A percentile compares a stretch with the other conserved stretches of the same genome.
These are phyloP conservation scores for Apodemus agrarius DNA, from an alignment of 2,797 vertebrate genomes.

Conservation along the genomic window DNA sequence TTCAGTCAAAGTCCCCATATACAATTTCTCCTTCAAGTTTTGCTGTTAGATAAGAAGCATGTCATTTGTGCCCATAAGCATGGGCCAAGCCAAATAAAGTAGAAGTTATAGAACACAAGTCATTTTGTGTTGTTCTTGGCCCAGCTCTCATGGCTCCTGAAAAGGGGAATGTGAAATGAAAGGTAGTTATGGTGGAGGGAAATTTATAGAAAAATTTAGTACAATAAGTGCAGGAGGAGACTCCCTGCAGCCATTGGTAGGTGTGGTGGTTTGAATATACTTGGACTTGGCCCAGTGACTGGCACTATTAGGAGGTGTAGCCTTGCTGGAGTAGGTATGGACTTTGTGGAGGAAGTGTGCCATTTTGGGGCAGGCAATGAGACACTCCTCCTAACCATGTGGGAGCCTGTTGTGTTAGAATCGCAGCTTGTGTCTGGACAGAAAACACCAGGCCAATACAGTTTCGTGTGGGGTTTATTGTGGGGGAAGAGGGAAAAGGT, in stretches of 20 bases:
- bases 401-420: too few species aligned
- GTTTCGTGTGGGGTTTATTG: too few species aligned
- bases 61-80: background rate
- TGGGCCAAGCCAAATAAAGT: background rate
- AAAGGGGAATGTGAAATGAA: background rate
- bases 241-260: background rate
- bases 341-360: background rate
- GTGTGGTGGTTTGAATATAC: background rate
- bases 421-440: too few species aligned
- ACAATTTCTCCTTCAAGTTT: background rate
- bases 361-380: background rate
- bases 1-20: background rate
- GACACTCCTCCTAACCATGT: background rate
- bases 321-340: background rate
- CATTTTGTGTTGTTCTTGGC: background rate
- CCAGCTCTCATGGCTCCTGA: background rate
- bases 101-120: background rate
- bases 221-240: background rate
- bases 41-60: background rate
- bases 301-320: background rate
- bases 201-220: background rate
- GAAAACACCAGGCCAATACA: too few species aligned
- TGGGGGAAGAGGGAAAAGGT: too few species aligned
- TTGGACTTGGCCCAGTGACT: background rate
- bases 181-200: background rate